Conservation (phyloP, 2,888 invertebrate species). For the Sinodicranocentrus sp. region DNA sequence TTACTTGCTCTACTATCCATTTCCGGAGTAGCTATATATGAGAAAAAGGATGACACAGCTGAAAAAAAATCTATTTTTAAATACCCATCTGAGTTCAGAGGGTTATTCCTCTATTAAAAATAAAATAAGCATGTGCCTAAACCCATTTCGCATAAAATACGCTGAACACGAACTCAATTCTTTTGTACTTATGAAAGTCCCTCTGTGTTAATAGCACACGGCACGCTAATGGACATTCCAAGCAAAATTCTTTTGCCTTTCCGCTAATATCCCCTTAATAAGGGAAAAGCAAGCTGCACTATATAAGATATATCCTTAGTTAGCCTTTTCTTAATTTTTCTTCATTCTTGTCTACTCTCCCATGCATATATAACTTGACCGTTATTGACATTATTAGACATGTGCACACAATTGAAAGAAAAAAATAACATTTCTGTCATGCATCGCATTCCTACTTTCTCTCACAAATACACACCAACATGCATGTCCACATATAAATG, state of each 20-base stretch:
- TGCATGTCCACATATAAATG: not conserved
- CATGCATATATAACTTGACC: slow-evolving; percentile 12
- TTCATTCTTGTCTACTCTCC: slow-evolving; percentile 20
- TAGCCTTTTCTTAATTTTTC: slow-evolving; percentile 27
- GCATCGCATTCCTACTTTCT: no score
- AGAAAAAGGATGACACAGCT: no score
- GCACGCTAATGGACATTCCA: slow-evolving; percentile 34
- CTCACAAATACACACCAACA: not conserved
- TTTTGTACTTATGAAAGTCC: not conserved
- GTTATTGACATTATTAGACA: slow-evolving; percentile 22
- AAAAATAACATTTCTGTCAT: not conserved
- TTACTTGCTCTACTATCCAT: no score
- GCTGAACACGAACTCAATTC: no score
- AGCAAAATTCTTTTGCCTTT: slow-evolving; percentile 9
- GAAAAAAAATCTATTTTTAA: no score
- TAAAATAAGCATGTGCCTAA: no score
- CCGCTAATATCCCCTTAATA: not conserved
- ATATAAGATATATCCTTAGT: not conserved
- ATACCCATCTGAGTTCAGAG: no score
- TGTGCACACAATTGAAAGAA: not conserved
- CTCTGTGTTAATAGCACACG: slow-evolving; percentile 24
- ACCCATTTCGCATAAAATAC: no score
- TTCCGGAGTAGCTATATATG: no score
- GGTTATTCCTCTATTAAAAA: no score
- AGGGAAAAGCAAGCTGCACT: not conserved